These are phyloP conservation scores for Palythoa grandiflora DNA, from an alignment of 92 coral and sea anemone genomes.

Conservation along the genomic window DNA sequence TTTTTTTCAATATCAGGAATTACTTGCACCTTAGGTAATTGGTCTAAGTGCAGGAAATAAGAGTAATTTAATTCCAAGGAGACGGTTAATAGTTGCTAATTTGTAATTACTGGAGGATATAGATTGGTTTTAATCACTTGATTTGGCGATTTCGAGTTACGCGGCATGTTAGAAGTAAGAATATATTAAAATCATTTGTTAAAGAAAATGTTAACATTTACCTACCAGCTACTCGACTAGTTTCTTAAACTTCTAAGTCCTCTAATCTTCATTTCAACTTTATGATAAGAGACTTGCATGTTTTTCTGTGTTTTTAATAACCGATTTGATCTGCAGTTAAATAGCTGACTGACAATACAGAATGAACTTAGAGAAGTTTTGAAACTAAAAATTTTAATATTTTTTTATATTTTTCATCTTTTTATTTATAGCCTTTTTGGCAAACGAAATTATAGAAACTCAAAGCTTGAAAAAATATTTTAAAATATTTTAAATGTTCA, in stretches of 20 bases:
- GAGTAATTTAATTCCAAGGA: slow-evolving; percentile 20
- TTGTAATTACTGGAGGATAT: slow-evolving; percentile 6
- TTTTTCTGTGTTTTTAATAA: too few relatives aligned
- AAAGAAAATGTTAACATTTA: background rate
- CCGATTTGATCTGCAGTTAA: too few relatives aligned
- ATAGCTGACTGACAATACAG: too few relatives aligned
- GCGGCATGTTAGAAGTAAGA: slow-evolving; percentile 15
- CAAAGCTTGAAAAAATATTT: too few relatives aligned
- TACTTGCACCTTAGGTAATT: background rate
- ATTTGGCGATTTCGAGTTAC: background rate
- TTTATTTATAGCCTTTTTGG: too few relatives aligned
- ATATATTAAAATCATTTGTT: slow-evolving; percentile 1
- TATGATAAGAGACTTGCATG: background rate
- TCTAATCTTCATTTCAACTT: too few relatives aligned
- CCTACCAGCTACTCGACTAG: background rate
- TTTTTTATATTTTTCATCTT: too few relatives aligned
- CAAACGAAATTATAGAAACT: too few relatives aligned
- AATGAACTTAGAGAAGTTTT: too few relatives aligned
- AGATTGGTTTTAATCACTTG: background rate
- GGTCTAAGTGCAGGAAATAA: slow-evolving; percentile 9
- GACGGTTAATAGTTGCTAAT: slow-evolving; percentile 26
- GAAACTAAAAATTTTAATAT: too few relatives aligned
- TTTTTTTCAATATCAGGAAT: background rate
- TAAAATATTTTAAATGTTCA: too few relatives aligned
- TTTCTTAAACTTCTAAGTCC: too few relatives aligned